Evolutionary conservation across 2,888 invertebrate genomes (phyloP), one percentile per base, ranked within the genome.

Genomic region (Clusia tigrina): DNA sequence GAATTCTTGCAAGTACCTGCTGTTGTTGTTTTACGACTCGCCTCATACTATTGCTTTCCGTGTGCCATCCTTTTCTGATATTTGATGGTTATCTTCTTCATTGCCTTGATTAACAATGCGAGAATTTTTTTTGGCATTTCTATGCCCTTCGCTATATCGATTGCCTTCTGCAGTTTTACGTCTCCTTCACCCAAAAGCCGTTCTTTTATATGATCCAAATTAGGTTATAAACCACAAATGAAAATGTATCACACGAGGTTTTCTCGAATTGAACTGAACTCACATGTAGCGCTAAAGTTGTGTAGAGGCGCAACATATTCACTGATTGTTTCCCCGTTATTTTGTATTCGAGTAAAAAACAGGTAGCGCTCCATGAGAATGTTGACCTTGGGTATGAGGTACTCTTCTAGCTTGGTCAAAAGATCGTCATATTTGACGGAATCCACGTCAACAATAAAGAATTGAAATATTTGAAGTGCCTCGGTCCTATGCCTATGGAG

Each of bases 341-440:
- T 15, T 22, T 48, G 22, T 48, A 5, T 3, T n/a, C 62, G 37
- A 24, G 51, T 59, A 9, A 62, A 65, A 26, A 65, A 62, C 37
- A 55, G 55, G 24, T 65, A 65, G 2, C 68, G 51, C 56, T 66
- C 66, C 24, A 69, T 65, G 0, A 63, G 56, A 12, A 69, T 64
- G 25, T 69, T 68, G n/a, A 61, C 65, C 54, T 66, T 67, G 22
- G 69, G 69, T 12, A 69, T 48, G 56, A 70, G 68, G 20, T 58
- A 60, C 1, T 2, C 24, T 0, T 59, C 61, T 10, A 58, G 58
- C 42, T 60, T 58, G 2, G 55, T 18, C 1, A 61, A 58, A 17
- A 67, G 53, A 5, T 63, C 57, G 3, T 58, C 53, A 56, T 59
- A 68, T 22, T 60, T 54, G 2, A 67, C 48, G 18, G n/a, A 22